These are phyloP conservation scores for Apamea anceps DNA, from an alignment of 2,888 invertebrate genomes.

Conservation along the genomic window DNA sequence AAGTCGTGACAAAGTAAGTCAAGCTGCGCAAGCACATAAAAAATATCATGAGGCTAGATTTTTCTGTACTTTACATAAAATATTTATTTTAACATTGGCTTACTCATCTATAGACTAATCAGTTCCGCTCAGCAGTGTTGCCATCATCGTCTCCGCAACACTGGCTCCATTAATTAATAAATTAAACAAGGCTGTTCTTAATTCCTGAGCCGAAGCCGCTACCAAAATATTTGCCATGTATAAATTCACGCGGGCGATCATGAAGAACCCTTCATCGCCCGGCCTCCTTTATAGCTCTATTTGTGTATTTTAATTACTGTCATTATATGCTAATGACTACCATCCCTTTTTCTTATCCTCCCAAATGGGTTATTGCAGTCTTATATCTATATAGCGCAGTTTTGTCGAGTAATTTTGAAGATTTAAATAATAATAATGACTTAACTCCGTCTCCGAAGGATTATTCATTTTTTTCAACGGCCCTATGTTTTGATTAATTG, in stretches of 20 bases:
- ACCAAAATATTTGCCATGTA: conserved; percentile 89
- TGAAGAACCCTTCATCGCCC: conserved; percentile 89
- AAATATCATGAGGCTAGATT: neutral
- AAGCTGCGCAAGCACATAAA: neutral
- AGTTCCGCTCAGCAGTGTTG: conserved; percentile 67
- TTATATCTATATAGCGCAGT: conserved; percentile 87
- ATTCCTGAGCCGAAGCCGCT: conserved; percentile 84
- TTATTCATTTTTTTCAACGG: conserved; percentile 79
- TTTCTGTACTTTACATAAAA: neutral
- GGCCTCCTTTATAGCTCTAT: conserved; percentile 92
- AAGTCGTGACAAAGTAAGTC: neutral
- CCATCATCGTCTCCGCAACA: conserved; percentile 81
- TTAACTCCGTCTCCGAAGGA: conserved; percentile 75
- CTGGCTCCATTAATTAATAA: conserved; percentile 89
- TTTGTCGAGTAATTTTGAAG: conserved; percentile 84
- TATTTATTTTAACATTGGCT: conserved; percentile 6
- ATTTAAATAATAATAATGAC: conserved; percentile 88
- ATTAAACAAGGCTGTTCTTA: conserved; percentile 89
- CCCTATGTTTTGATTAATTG: conserved; percentile 88
- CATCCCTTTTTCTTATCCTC: conserved; percentile 91
- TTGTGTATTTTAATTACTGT: conserved; percentile 94
- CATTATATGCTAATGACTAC: conserved; percentile 92
- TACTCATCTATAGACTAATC: conserved; percentile 66
- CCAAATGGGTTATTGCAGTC: conserved; percentile 89
- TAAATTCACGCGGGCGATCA: conserved; percentile 88